Evolutionary conservation across 2,113 vertebrate genomes (phyloP), one percentile per base, ranked within the genome.

Genomic region (Tiliqua scincoides): DNA sequence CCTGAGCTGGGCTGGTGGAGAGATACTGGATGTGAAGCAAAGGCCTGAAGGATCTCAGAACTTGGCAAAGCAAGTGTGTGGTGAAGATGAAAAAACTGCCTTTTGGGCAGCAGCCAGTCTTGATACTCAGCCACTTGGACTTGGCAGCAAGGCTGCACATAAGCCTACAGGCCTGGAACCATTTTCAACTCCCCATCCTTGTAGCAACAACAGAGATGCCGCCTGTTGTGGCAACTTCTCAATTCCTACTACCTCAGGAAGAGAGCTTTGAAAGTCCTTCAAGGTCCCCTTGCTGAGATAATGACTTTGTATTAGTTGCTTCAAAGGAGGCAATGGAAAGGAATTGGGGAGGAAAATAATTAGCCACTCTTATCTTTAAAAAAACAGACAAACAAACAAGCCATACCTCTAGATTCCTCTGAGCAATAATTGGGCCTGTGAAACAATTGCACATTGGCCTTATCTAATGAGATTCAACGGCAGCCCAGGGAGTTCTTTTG

Each of bases 311-410:
- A 90, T 88, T 77, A 17, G 62, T 48, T 67, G 83, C 91, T 82
- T 82, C 81, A 30, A 87, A 84, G 77, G 6, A 83, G 87, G 92
- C 32, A 70, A 90, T 92, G 86, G 85, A 93, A 91, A 92, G 92
- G 21, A 0, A 43, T 32, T 65, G 30, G 71, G 40, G 82, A 93
- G 48, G 52, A 73, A 86, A 87, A 79, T 79, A 35, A 40, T 88
- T 91, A 88, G 87, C 81, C 87, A 87, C 88, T 86, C 15, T 68
- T 88, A 73, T 87, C 83, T 74, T 87, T 30, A 85, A 43, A 57
- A 59, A 25, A 15, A 43, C 74, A 52, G 30, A 59, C 88, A 79
- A 87, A 32, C 74, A 85, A 89, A 89, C 4, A 82, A 0, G 43
- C 61, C 88, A 21, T 48, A 70, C 85, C 76, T 48, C 74, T 88